phyloP scores from a whole-genome alignment of 2,888 invertebrate genomes.

The Ormyrus nitidulus region DNA sequence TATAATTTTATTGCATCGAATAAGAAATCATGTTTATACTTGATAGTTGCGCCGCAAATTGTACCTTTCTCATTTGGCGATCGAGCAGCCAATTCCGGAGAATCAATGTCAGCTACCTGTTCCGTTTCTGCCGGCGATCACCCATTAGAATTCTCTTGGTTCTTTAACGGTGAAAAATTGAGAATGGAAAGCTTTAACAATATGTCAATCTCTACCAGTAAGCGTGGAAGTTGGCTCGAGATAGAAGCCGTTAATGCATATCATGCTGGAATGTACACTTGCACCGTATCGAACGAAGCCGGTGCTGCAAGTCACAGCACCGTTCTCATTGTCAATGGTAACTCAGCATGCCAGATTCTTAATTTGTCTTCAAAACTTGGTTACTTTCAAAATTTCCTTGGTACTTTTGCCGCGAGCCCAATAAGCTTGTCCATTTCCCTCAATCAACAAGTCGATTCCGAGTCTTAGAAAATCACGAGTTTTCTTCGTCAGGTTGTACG shows the following conservation, averaged over 20 bases:
- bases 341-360: slow-evolving; percentile 23
- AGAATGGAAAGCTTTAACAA: slow-evolving; percentile 68
- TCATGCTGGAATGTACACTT: slow-evolving; percentile 87
- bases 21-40: background rate
- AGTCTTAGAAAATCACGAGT: too few species aligned
- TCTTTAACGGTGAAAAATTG: slow-evolving; percentile 81
- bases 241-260: slow-evolving; percentile 82
- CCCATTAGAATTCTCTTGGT: slow-evolving; percentile 85
- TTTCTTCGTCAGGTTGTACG: too few species aligned
- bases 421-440: too few species aligned
- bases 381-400: too few species aligned
- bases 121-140: slow-evolving; percentile 85
- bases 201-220: slow-evolving; percentile 75
- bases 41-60: slow-evolving; percentile 83
- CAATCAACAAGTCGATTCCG: too few species aligned
- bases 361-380: too few species aligned
- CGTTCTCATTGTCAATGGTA: slow-evolving; percentile 86
- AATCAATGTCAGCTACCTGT: slow-evolving; percentile 83
- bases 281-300: slow-evolving; percentile 84
- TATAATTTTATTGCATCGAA: background rate
- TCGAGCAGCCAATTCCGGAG: slow-evolving; percentile 82
- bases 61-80: slow-evolving; percentile 83
- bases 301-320: slow-evolving; percentile 83
- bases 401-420: too few species aligned
- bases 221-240: slow-evolving; percentile 80